Percentiles rank a stretch among this genome's conserved stretches.
phyloP scores from a whole-genome alignment of 2,888 invertebrate species.

The Microplitis manilae region DNA sequence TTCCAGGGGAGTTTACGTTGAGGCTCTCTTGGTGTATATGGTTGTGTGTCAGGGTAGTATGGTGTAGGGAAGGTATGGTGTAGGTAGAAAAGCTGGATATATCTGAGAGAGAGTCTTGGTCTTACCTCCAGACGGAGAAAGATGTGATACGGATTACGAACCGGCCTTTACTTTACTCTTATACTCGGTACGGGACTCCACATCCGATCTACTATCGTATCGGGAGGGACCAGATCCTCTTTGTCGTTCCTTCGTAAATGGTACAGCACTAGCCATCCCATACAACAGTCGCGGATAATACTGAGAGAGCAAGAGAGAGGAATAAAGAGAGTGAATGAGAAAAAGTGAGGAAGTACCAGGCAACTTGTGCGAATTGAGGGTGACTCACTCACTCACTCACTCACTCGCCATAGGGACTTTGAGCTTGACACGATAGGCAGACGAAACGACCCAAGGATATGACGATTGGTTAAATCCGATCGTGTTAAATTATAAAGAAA shows the following conservation, averaged over 20 bases:
- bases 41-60: slow-evolving; percentile 15
- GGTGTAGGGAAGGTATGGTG: slow-evolving; percentile 45
- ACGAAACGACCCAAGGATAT: not conserved
- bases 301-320: not conserved
- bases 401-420: slow-evolving; percentile 31
- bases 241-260: slow-evolving; percentile 42
- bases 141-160: slow-evolving; percentile 65
- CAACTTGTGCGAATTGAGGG: slow-evolving; percentile 21
- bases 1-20: slow-evolving; percentile 9
- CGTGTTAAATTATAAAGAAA: not conserved
- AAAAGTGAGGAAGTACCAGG: slow-evolving; percentile 26
- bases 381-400: slow-evolving; percentile 12
- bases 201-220: slow-evolving; percentile 58
- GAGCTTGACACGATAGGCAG: slow-evolving; percentile 34
- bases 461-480: not conserved
- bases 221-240: slow-evolving; percentile 58
- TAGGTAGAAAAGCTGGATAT: slow-evolving; percentile 8
- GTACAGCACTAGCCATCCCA: not conserved
- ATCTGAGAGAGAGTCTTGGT: slow-evolving; percentile 28
- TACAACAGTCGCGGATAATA: not conserved
- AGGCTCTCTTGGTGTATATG: not conserved
- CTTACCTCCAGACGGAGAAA: slow-evolving; percentile 51
- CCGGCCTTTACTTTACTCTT: slow-evolving; percentile 32
- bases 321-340: slow-evolving; percentile 20
- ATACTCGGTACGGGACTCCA: slow-evolving; percentile 45